Evolutionary conservation across 2,797 vertebrate species (phyloP).

Genomic region (Acrossocheilus fasciatus): DNA sequence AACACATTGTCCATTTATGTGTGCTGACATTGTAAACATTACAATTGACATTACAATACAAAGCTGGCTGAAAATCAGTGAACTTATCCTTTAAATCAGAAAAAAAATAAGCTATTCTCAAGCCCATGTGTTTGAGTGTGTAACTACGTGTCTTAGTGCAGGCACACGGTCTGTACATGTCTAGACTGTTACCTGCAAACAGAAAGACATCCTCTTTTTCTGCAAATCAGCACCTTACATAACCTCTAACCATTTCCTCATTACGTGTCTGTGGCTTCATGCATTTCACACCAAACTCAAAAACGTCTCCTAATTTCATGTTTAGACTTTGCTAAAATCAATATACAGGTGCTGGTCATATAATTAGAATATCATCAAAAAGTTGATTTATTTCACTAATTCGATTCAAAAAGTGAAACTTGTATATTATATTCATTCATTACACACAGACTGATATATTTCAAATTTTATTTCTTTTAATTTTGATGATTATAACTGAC

Average conservation of each 20-base stretch:
- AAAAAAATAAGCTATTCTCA: not conserved
- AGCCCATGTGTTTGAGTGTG: not conserved
- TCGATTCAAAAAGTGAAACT: too few species aligned
- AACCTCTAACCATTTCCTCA: slow-evolving; percentile 56
- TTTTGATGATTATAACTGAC: too few species aligned
- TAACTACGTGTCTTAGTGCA: not conserved
- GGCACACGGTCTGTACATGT: not conserved
- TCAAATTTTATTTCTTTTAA: too few species aligned
- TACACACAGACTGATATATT: too few species aligned
- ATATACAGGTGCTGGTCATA: not conserved
- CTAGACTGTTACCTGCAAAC: not conserved
- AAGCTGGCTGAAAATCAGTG: not conserved
- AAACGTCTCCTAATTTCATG: not conserved
- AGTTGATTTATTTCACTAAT: too few species aligned
- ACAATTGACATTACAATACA: not conserved
- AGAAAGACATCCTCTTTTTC: not conserved
- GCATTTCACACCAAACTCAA: slow-evolving; percentile 65
- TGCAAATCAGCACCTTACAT: not conserved
- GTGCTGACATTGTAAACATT: too few species aligned
- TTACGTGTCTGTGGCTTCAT: slow-evolving; percentile 70
- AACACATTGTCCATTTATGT: not conserved
- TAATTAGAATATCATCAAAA: too few species aligned
- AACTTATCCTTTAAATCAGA: not conserved
- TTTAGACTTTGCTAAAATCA: not conserved
- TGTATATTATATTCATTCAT: too few species aligned